Evolutionary conservation across 2,888 invertebrate species (phyloP), one percentile per base, ranked within the genome.

Genomic region (Rhingia campestris): DNA sequence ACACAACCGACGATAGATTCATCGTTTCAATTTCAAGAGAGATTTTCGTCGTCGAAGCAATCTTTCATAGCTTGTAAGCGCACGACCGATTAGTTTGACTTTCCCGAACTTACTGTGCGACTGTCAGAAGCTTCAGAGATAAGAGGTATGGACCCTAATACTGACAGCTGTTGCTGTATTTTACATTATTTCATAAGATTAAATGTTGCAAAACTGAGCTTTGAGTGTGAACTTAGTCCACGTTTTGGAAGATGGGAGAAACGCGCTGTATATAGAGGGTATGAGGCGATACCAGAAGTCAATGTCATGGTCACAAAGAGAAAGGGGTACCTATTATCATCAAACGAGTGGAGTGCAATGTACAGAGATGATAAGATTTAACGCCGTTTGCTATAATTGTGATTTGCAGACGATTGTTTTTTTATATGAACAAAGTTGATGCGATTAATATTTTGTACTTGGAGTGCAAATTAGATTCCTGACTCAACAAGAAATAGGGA

Each of bases 51-150:
- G 22, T 22, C 1, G 39, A 39, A 35, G 53, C 7, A 43, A 9
- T 43, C 14, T 43, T 30, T 81, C 63, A 63, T 72, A 56, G 66
- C 59, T 41, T 43, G n/a, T 39, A 7, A 53, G 47, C 22, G 22
- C 53, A 73, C 79, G 64, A 79, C 82, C 79, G 82, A 79, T 64
- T 64, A 53, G 69, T 35, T 74, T 41, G 43, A 59, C 73, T 74
- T 59, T 45, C 64, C 41, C 64, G 14, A 47, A 66, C 73, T 58
- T 58, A 82, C 82, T 82, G 81, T 10, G 35, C 33, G 22, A 39
- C 54, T 32, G 47, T 59, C 58, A 47, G 64, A 59, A 37, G 54
- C 32, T 49, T 22, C 43, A 2, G 33, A 47, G 79, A 82, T 82
- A 82, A 81, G 67, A 43, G 22, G 53, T 73, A 43, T 39, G 6